Conservation (phyloP, 30 jellyfish, hydroid and myxozoan genomes). For the Chrysaora quinquecirrha region DNA sequence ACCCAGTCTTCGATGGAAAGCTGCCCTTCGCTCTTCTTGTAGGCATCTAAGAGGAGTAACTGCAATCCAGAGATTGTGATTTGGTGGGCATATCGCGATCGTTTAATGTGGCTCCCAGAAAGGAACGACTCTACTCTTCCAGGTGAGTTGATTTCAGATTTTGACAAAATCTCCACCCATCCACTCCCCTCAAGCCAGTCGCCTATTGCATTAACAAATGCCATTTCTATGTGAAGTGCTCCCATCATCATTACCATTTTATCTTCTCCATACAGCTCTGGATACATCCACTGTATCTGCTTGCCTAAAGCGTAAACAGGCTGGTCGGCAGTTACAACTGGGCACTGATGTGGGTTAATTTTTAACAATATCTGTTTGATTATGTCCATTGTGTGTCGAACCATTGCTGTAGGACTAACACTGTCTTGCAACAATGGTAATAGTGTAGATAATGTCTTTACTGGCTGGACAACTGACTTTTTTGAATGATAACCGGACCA, state of each 20-base stretch:
- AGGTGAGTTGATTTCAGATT: slow-evolving; percentile 21
- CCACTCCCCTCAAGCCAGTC: slow-evolving; percentile 17
- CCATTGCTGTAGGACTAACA: background rate
- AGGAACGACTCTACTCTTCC: slow-evolving; percentile 33
- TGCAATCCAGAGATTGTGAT: slow-evolving; percentile 22
- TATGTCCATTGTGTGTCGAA: slow-evolving; percentile 6
- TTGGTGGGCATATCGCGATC: slow-evolving; percentile 36
- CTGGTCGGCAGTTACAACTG: slow-evolving; percentile 6
- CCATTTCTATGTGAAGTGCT: slow-evolving; percentile 30
- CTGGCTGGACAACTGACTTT: slow-evolving; percentile 5
- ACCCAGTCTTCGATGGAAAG: slow-evolving; percentile 19
- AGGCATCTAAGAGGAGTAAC: slow-evolving; percentile 10
- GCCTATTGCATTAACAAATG: slow-evolving; percentile 9
- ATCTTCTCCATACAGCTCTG: slow-evolving; percentile 36
- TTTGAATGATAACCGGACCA: slow-evolving; percentile 13
- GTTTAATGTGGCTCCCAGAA: slow-evolving; percentile 13
- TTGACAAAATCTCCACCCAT: slow-evolving; percentile 24
- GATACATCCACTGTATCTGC: slow-evolving; percentile 26
- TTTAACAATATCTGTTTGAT: background rate
- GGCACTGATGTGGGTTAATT: slow-evolving; percentile 10
- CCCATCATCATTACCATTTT: slow-evolving; percentile 37
- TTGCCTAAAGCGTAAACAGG: slow-evolving; percentile 28
- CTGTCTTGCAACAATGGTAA: slow-evolving; percentile 1
- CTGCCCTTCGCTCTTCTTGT: slow-evolving; percentile 4
- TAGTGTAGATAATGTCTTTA: background rate